Evolutionary conservation across 2,888 invertebrate genomes (phyloP).

Genomic region (Diabrotica balteata): DNA sequence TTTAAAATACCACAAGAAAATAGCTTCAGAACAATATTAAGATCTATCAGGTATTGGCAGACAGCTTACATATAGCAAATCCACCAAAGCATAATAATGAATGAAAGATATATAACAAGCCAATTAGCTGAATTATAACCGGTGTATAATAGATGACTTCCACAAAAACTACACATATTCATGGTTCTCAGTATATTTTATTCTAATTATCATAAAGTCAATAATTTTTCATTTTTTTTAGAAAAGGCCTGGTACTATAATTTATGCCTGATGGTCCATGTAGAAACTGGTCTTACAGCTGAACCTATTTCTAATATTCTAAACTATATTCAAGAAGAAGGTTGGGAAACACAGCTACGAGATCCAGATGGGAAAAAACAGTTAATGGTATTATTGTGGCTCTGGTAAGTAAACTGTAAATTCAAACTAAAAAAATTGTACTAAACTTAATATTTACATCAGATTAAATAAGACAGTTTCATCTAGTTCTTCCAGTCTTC

Average conservation of each 20-base stretch:
- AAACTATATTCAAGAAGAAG: constrained; percentile 62
- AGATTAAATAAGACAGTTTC: background rate
- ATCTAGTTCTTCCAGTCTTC: background rate
- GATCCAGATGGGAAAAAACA: constrained; percentile 65
- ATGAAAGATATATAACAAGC: too few species aligned
- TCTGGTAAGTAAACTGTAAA: constrained; percentile 60
- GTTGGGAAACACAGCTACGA: constrained; percentile 60
- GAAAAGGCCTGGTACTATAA: constrained; percentile 70
- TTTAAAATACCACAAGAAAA: too few species aligned
- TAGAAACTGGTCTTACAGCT: constrained; percentile 68
- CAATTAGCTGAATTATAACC: too few species aligned
- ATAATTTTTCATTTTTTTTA: constrained; percentile 28
- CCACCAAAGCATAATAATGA: too few species aligned
- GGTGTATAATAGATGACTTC: too few species aligned
- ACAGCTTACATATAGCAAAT: too few species aligned
- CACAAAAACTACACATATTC: too few species aligned
- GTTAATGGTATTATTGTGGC: constrained; percentile 67
- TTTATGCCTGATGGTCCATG: constrained; percentile 64
- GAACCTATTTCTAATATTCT: constrained; percentile 64
- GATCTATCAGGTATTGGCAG: too few species aligned
- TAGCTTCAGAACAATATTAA: too few species aligned
- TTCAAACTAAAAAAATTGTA: too few species aligned
- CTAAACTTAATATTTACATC: too few species aligned
- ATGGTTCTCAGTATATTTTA: too few species aligned
- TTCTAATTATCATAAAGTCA: background rate